Evolutionary conservation across 2,888 invertebrate genomes (phyloP).

Genomic region (Morpho helenor): DNA sequence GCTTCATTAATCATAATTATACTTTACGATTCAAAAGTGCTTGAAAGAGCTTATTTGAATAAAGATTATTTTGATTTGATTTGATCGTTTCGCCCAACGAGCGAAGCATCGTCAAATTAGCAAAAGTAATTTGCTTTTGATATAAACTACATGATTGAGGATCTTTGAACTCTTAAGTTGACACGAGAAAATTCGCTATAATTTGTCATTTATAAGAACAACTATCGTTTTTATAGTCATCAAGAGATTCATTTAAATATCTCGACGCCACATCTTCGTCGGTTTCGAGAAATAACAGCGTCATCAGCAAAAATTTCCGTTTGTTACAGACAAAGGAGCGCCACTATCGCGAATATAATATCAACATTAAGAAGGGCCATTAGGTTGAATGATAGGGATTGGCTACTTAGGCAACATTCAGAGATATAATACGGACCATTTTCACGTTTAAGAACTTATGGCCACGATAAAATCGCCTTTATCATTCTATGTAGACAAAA

Average conservation of each 20-base stretch:
- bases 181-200: neutral
- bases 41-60: too few species aligned
- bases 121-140: too few species aligned
- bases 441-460: slow-evolving; percentile 11
- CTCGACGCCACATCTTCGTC: slow-evolving; percentile 9
- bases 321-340: slow-evolving; percentile 19
- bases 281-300: slow-evolving; percentile 7
- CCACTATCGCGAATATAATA: slow-evolving; percentile 23
- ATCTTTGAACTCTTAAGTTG: too few species aligned
- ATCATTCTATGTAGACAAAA: neutral
- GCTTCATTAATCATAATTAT: too few species aligned
- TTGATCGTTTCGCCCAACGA: too few species aligned
- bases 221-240: slow-evolving; percentile 10
- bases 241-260: slow-evolving; percentile 12
- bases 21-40: too few species aligned
- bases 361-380: slow-evolving; percentile 23
- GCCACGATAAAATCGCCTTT: slow-evolving; percentile 7
- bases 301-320: slow-evolving; percentile 15
- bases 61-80: too few species aligned
- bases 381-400: slow-evolving; percentile 22
- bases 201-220: slow-evolving; percentile 6
- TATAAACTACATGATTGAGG: too few species aligned
- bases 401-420: slow-evolving; percentile 13
- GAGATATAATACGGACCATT: slow-evolving; percentile 18
- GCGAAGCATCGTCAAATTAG: too few species aligned